These are phyloP conservation scores for Pachyuromys duprasi DNA, from an alignment of 2,797 vertebrate genomes.

Conservation along the genomic window DNA sequence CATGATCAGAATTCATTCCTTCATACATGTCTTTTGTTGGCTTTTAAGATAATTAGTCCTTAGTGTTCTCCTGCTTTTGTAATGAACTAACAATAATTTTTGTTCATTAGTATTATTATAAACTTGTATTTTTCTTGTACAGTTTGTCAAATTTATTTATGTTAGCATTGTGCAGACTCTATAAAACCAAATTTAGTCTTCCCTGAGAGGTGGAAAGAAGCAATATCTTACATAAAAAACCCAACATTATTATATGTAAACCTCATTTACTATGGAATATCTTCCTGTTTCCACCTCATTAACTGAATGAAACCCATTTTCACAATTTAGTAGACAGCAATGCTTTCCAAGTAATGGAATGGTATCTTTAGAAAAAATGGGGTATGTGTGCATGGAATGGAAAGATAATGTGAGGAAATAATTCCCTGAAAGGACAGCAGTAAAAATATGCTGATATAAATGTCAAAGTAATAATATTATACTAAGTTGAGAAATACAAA, in stretches of 20 bases:
- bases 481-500: constrained; percentile 26
- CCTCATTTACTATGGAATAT: constrained; percentile 88
- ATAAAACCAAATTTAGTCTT: constrained; percentile 87
- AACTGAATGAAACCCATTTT: constrained; percentile 88
- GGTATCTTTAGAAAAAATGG: constrained; percentile 30
- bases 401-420: constrained; percentile 63
- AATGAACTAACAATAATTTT: constrained; percentile 84
- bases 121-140: constrained; percentile 84
- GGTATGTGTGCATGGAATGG: not conserved
- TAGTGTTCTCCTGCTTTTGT: constrained; percentile 73
- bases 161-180: constrained; percentile 82
- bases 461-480: not conserved
- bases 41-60: constrained; percentile 69
- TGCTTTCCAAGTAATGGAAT: constrained; percentile 80
- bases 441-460: constrained; percentile 39
- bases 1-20: constrained; percentile 9
- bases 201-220: constrained; percentile 85
- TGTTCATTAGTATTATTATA: constrained; percentile 86
- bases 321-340: constrained; percentile 82
- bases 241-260: constrained; percentile 88
- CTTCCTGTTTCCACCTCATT: constrained; percentile 88
- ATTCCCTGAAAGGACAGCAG: constrained; percentile 54
- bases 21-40: constrained; percentile 57
- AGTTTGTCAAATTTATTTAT: constrained; percentile 84
- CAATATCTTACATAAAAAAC: constrained; percentile 88